phyloP scores from a whole-genome alignment of 2,113 vertebrate genomes.

The Alethe castanea region DNA sequence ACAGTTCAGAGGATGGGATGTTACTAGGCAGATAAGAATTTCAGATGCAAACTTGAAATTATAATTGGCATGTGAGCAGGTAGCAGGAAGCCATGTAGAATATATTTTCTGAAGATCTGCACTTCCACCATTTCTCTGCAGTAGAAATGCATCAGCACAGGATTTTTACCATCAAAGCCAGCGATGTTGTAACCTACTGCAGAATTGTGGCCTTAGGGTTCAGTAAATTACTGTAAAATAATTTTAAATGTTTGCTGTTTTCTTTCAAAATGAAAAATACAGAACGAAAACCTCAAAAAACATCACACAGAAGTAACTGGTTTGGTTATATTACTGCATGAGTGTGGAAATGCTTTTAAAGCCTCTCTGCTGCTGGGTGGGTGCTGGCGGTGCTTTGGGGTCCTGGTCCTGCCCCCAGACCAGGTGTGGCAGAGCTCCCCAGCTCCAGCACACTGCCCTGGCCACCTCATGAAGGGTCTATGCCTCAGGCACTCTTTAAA shows the following conservation, averaged over 20 bases:
- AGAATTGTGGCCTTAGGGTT: background rate
- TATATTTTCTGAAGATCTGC: background rate
- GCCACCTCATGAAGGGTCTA: fast-evolving
- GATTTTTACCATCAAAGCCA: background rate
- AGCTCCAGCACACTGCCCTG: background rate
- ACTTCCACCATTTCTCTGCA: slow-evolving; percentile 23
- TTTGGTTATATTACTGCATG: background rate
- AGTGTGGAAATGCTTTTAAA: background rate
- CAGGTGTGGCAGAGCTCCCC: background rate
- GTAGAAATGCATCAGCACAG: background rate
- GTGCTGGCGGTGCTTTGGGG: background rate
- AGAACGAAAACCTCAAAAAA: background rate
- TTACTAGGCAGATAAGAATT: slow-evolving; percentile 14
- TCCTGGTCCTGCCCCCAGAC: background rate
- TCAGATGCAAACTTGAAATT: slow-evolving; percentile 9
- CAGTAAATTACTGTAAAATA: slow-evolving; percentile 25
- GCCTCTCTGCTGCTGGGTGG: background rate
- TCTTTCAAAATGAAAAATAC: slow-evolving; percentile 24
- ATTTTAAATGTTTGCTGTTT: slow-evolving; percentile 23
- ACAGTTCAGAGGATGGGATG: background rate
- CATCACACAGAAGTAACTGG: background rate
- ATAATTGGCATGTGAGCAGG: background rate
- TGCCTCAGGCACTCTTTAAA: background rate
- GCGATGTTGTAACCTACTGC: background rate
- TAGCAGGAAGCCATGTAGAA: background rate